phyloP scores from a whole-genome alignment of 2,113 vertebrate genomes.

The Indicator indicator region DNA sequence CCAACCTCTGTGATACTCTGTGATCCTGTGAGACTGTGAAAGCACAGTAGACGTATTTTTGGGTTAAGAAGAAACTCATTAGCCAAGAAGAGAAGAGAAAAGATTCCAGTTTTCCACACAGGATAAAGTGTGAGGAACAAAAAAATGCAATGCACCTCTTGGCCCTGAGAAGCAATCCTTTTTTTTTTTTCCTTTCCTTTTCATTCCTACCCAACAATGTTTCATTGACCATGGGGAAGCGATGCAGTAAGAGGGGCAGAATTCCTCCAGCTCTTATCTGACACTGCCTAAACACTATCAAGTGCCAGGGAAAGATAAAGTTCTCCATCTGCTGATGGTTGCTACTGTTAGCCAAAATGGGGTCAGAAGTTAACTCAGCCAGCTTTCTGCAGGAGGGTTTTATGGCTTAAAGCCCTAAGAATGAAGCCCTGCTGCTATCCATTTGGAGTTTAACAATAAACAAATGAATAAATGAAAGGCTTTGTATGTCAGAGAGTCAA shows the following conservation, averaged over 20 bases:
- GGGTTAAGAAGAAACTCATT: not conserved
- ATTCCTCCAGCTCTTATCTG: slow-evolving; percentile 48
- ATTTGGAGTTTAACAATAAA: not conserved
- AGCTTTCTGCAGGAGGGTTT: not conserved
- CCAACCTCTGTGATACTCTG: no score
- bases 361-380: slow-evolving; percentile 22
- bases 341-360: not conserved
- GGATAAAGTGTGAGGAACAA: not conserved
- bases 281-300: not conserved
- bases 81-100: not conserved
- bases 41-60: not conserved
- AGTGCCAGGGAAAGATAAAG: not conserved
- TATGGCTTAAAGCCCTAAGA: not conserved
- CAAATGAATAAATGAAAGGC: not conserved
- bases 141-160: not conserved
- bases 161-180: not conserved
- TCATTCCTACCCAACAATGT: not conserved
- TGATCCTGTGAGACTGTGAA: not conserved
- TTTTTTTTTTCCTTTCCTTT: not conserved
- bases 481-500: not conserved
- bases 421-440: not conserved
- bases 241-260: not conserved
- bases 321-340: slow-evolving; percentile 10
- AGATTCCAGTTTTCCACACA: not conserved
- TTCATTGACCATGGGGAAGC: not conserved